Evolutionary conservation across 2,113 vertebrate species (phyloP).

Genomic region (Corythaixoides concolor): DNA sequence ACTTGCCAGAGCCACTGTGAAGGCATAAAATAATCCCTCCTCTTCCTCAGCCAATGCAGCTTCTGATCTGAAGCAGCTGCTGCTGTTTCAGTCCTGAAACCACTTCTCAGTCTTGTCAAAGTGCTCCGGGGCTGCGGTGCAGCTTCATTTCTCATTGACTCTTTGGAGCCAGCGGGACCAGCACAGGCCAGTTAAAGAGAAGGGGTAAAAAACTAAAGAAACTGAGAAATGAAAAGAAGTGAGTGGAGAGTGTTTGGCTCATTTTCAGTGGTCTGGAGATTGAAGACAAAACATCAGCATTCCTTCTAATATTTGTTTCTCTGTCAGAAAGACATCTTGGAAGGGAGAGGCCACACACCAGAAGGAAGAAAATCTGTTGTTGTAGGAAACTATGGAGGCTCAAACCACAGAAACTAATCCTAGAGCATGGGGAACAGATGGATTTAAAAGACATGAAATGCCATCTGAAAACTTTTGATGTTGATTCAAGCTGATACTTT

Average conservation of each 20-base stretch:
- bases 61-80: background rate
- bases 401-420: background rate
- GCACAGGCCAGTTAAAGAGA: background rate
- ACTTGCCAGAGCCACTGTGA: background rate
- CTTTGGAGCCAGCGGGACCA: rapidly evolving
- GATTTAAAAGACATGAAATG: background rate
- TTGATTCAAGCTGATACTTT: background rate
- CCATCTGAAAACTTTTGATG: background rate
- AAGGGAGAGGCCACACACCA: background rate
- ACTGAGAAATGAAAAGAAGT: background rate
- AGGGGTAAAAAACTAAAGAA: background rate
- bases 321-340: background rate
- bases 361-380: background rate
- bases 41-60: background rate
- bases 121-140: background rate
- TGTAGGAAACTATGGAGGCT: background rate
- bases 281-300: background rate
- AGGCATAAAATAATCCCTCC: background rate
- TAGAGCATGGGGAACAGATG: background rate
- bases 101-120: background rate
- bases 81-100: background rate
- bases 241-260: background rate
- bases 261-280: background rate
- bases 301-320: slow-evolving; percentile 9
- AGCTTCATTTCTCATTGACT: background rate